These are phyloP conservation scores for Amiota mariae DNA, from an alignment of 2,888 invertebrate genomes.

Conservation along the genomic window DNA sequence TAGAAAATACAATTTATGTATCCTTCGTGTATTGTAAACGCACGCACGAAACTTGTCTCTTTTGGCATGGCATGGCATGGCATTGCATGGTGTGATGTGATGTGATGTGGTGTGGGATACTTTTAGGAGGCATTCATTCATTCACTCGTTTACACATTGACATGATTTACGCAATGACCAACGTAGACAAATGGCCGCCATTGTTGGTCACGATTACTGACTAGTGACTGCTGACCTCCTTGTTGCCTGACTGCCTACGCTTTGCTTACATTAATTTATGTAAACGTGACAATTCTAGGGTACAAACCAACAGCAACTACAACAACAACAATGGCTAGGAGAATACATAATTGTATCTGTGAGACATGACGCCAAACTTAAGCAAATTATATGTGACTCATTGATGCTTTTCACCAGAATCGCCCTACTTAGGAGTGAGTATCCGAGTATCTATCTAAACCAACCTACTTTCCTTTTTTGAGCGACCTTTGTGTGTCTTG, in stretches of 20 bases:
- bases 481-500: conserved; percentile 21
- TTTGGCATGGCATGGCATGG: background rate
- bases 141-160: background rate
- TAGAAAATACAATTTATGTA: no score
- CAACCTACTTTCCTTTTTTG: background rate
- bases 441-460: background rate
- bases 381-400: conserved; percentile 8
- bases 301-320: background rate
- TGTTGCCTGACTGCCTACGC: background rate
- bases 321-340: background rate
- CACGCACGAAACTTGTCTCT: background rate
- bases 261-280: conserved; percentile 14
- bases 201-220: background rate
- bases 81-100: no score
- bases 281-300: background rate
- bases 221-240: conserved; percentile 8
- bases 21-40: background rate
- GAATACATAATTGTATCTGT: background rate
- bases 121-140: background rate
- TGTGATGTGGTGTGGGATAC: background rate
- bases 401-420: background rate
- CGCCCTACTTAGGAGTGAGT: background rate
- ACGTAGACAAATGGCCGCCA: conserved; percentile 21
- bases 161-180: conserved; percentile 21
- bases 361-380: background rate